Evolutionary conservation across 2,888 invertebrate genomes (phyloP), one percentile per base, ranked within the genome.

Genomic region (Oligia latruncula): DNA sequence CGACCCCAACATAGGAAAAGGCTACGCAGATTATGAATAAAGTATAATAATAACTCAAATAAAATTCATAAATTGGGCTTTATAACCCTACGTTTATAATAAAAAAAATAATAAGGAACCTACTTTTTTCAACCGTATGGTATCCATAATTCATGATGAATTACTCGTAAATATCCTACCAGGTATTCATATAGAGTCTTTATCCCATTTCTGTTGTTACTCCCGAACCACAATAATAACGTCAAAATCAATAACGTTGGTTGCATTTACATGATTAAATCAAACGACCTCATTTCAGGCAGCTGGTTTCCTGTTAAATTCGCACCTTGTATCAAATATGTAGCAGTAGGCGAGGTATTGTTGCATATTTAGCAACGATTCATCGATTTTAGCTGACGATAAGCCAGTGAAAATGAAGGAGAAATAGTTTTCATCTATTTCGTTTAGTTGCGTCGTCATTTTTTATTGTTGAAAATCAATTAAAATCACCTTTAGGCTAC

Each of bases 331-430:
- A 68, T 82, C 20, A 67, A 74, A 68, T 49, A 6, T 58, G 46
- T 68, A 55, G 35, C 43, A 43, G 52, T 35, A 68, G 76, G 40
- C 29, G 40, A 76, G 9, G 29, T 13, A 66, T 71, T 55, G 71
- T 83, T 81, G 71, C 66, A 83, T 78, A 83, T 71, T 81, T 83
- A 78, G 71, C 5, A 66, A 46, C 58, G 20, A 55, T 66, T 78
- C 11, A 81, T 83, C 46, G 62, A 81, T 83, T 71, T 55, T 17
- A 55, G 29, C 55, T 35, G 52, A n/a, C 52, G 11, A 40, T 43
- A 20, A 29, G 55, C 55, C 60, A 46, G 43, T 68, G 40, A 6
- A 15, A 55, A 62, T 35, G 11, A 1, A 68, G 40, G 4, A 23
- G 20, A 67, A n/a, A n/a, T 52, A 17, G 11, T 17, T 20, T 17